Conservation (phyloP, 2,888 invertebrate genomes). For the Dinocampus coccinellae region DNA sequence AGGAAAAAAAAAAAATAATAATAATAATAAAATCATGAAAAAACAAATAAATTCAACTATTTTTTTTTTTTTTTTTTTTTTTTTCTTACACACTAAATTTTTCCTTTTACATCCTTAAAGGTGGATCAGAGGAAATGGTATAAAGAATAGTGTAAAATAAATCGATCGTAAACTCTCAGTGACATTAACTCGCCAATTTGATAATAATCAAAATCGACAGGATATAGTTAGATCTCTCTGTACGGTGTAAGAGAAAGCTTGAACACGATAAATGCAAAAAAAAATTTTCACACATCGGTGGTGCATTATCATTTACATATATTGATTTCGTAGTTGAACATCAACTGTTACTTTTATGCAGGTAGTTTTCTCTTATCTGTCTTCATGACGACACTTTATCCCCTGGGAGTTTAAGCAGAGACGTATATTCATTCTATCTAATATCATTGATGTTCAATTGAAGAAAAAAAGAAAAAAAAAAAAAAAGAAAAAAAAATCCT, state of each 20-base stretch:
- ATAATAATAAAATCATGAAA: too few species aligned
- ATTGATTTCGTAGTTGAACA: neutral
- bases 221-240: neutral
- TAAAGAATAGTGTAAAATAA: neutral
- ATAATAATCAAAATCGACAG: neutral
- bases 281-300: neutral
- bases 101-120: neutral
- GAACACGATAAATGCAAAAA: neutral
- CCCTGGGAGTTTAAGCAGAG: neutral
- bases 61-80: neutral
- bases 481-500: too few species aligned
- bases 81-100: neutral
- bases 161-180: neutral
- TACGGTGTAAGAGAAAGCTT: neutral
- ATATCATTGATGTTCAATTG: neutral
- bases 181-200: neutral
- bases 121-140: neutral
- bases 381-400: neutral
- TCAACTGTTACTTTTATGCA: neutral
- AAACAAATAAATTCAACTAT: neutral
- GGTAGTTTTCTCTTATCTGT: neutral
- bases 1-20: slow-evolving; percentile 19
- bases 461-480: neutral
- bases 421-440: neutral
- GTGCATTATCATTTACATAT: neutral